Evolutionary conservation across 2,797 vertebrate genomes (phyloP).

Genomic region (Lycodopsis pacificus): DNA sequence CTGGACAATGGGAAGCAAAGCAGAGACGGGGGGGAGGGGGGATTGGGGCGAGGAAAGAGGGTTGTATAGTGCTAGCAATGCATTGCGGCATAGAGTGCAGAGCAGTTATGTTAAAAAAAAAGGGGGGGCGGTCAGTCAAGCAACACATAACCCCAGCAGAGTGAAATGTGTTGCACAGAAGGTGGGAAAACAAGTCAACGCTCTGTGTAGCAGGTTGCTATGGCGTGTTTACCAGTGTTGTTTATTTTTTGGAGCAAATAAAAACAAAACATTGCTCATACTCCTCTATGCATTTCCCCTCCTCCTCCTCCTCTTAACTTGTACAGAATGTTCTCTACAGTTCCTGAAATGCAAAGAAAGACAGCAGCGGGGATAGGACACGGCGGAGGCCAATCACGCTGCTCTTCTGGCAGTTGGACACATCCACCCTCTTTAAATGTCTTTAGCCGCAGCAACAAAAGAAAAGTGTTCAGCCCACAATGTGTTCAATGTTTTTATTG

Average conservation of each 20-base stretch:
- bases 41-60: constrained; percentile 37
- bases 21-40: constrained; percentile 17
- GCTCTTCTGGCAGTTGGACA: constrained; percentile 26
- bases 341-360: constrained; percentile 69
- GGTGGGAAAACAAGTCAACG: constrained; percentile 4
- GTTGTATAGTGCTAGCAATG: constrained; percentile 29
- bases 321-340: constrained; percentile 79
- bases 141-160: constrained; percentile 1
- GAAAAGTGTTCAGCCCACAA: not conserved
- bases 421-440: constrained; percentile 44
- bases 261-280: not conserved
- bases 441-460: constrained; percentile 4
- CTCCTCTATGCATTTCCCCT: not conserved
- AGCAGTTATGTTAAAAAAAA: constrained; percentile 14
- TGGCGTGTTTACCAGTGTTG: not conserved
- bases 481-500: not conserved
- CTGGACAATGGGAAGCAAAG: constrained; percentile 65
- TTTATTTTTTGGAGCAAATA: not conserved
- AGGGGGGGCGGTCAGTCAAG: not conserved
- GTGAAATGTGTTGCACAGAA: not conserved
- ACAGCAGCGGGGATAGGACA: constrained; percentile 49
- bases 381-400: constrained; percentile 59
- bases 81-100: not conserved
- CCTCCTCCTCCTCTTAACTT: constrained; percentile 26
- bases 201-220: constrained; percentile 12